Base-by-base conservation (phyloP, 2,113 vertebrate species). In the Amphilophus citrinellus region DNA sequence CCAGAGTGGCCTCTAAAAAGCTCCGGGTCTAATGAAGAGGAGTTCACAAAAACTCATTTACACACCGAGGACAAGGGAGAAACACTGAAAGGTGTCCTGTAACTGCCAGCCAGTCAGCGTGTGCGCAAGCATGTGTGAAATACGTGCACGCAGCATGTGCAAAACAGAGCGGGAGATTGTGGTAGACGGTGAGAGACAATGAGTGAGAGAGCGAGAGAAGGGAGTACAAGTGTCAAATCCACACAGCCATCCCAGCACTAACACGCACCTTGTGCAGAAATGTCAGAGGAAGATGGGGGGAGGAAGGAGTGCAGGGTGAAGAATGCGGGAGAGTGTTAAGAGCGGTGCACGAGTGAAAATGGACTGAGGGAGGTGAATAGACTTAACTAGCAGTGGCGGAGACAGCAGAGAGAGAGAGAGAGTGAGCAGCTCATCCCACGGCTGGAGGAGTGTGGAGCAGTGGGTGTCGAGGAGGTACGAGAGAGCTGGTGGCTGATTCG, bases 31-130 rank as follows among this genome's bases (percentile, higher is more conserved):
- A 76, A 90, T 85, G 77, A 87, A 86, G 61, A 84, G 20, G 4
- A 78, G 27, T 76, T 87, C 82, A 65, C 63, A 32, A 83, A 83
- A 87, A 81, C 20, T 82, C 61, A 66, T 89, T 86, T 80, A 42
- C 77, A 73, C 61, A 56, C 32, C 0, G 10, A 65, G 22, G 56
- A 73, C 68, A 15, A 37, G 47, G 60, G 42, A 57, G 73, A 75
- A 79, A 63, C 32, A 58, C 61, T 39, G 18, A 82, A 78, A 68
- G 81, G 77, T 82, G 59, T 79, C 83, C 84, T 83, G 85, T 76
- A 85, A 77, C 63, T 88, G 84, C 73, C 82, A 78, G 78, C 32
- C 79, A 58, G 78, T 22, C 61, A 18, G 82, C 77, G 80, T 79
- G 82, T 61, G 83, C n/a, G 80, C 10, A 2, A 56, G 76, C 27